Percentiles rank a stretch among this genome's conserved stretches.
These are phyloP conservation scores for Caerostris extrusa DNA, from an alignment of 1,140 invertebrate genomes.

Conservation along the genomic window DNA sequence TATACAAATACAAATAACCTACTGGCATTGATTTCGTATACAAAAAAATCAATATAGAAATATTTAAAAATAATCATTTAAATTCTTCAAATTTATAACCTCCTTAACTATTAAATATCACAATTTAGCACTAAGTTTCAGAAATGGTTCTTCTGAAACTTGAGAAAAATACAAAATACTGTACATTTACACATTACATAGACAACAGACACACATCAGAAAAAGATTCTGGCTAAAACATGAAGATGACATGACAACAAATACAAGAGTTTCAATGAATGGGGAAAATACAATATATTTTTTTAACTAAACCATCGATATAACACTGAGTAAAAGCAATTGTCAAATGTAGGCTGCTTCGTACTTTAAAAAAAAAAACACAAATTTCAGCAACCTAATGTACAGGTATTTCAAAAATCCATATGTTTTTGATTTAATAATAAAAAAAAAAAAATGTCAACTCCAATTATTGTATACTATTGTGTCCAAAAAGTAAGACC, in stretches of 20 bases:
- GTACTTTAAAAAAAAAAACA: neutral
- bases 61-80: slow-evolving; percentile 69
- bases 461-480: too few relatives aligned
- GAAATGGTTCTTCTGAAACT: slow-evolving; percentile 24
- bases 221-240: slow-evolving; percentile 44
- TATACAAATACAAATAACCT: slow-evolving; percentile 66
- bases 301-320: neutral
- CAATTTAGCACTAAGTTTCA: slow-evolving; percentile 64
- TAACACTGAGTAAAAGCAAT: neutral
- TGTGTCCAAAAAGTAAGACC: too few relatives aligned
- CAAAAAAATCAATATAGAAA: slow-evolving; percentile 54
- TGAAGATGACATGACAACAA: slow-evolving; percentile 24
- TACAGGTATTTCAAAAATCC: neutral
- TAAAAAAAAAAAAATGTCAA: too few relatives aligned
- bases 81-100: slow-evolving; percentile 48
- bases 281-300: neutral
- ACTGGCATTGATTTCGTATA: slow-evolving; percentile 42
- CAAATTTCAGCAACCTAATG: neutral
- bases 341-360: neutral
- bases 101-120: slow-evolving; percentile 56
- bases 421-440: too few relatives aligned
- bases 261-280: slow-evolving; percentile 9
- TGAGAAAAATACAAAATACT: slow-evolving; percentile 40
- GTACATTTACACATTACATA: neutral
- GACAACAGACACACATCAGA: neutral